Evolutionary conservation across 2,113 vertebrate genomes (phyloP), one percentile per base, ranked within the genome.

Genomic region (Ceratotherium simum): DNA sequence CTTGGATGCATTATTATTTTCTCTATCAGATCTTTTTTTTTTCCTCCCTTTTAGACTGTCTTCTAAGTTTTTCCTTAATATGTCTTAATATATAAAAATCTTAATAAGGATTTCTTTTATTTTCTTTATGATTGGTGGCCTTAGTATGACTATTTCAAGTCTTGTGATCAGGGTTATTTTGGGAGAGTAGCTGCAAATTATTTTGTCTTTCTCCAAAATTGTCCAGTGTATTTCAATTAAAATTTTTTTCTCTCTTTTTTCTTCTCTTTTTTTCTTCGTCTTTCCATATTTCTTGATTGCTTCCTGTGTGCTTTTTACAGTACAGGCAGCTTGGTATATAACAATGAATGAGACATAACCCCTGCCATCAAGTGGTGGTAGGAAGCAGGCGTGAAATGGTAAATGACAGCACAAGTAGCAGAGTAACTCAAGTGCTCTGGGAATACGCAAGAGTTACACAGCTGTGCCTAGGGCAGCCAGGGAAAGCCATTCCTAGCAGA

Each of bases 161-260:
- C 70, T 89, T 81, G 11, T 70, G 62, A 29, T 83, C 54, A 91
- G 64, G 29, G 13, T 91, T 93, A 56, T 64, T 97, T 95, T 86
- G 33, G 14, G 29, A 29, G 16, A 86, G 13, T 39, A 84, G 21
- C 65, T 84, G 3, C 17, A 95, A 39, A 29, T 94, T 73, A 84
- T 79, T 92, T 95, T 93, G 29, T 95, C 33, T 91, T 73, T 62
- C n/a, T 94, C 29, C 70, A 88, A 95, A 94, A 78, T 54, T 76
- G 0, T 69, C 54, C 17, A 39, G 27, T 91, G 11, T 67, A 90
- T 90, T 92, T 86, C 10, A 75, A 10, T 94, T 51, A 76, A 83
- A 36, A 6, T 1, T 21, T 86, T 33, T 56, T 90, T 56, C 56
- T 9, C 31, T n/a, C 36, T 18, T 64, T 16, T 6, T 42, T 23